Percentiles rank a stretch among this genome's conserved stretches.
Evolutionary conservation across 2,113 vertebrate genomes (phyloP).

Genomic region (Dromiciops gliroides): DNA sequence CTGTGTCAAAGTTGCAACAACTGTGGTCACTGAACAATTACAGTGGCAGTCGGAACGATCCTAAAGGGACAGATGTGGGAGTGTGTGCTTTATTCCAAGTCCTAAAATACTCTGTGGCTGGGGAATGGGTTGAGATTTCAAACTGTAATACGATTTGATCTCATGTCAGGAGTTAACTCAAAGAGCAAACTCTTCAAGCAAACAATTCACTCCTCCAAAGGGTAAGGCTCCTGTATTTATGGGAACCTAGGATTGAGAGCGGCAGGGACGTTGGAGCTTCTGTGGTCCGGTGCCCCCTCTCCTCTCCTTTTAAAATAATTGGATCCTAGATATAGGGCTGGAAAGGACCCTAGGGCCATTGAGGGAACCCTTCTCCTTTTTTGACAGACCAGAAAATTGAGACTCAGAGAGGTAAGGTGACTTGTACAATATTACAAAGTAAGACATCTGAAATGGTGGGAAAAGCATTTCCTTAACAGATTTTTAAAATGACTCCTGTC

Average conservation of each 20-base stretch:
- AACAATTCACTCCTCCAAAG: slow-evolving; percentile 3
- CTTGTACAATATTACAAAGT: neutral
- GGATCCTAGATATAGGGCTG: neutral
- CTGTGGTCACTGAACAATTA: slow-evolving; percentile 61
- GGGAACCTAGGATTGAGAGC: neutral
- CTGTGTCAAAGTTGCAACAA: slow-evolving; percentile 36
- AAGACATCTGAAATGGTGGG: neutral
- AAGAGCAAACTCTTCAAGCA: slow-evolving; percentile 27
- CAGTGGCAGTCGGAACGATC: slow-evolving; percentile 37
- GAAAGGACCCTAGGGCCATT: neutral
- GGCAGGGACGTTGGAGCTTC: neutral
- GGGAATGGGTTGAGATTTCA: slow-evolving; percentile 11
- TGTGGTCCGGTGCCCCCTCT: neutral
- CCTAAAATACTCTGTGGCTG: slow-evolving; percentile 33
- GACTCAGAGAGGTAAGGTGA: neutral
- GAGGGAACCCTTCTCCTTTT: neutral
- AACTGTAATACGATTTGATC: slow-evolving; percentile 21
- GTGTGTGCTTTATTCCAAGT: rapidly evolving
- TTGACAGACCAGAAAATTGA: neutral
- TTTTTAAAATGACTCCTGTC: neutral
- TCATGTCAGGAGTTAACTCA: slow-evolving; percentile 40
- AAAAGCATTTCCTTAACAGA: neutral
- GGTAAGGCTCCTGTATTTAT: slow-evolving; percentile 4
- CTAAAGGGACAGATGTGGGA: slow-evolving; percentile 49
- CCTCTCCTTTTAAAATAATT: neutral